A percentile compares a stretch with the other conserved stretches of the same genome.
Conservation (phyloP, 2,888 invertebrate species). For the Chesias legatella region DNA sequence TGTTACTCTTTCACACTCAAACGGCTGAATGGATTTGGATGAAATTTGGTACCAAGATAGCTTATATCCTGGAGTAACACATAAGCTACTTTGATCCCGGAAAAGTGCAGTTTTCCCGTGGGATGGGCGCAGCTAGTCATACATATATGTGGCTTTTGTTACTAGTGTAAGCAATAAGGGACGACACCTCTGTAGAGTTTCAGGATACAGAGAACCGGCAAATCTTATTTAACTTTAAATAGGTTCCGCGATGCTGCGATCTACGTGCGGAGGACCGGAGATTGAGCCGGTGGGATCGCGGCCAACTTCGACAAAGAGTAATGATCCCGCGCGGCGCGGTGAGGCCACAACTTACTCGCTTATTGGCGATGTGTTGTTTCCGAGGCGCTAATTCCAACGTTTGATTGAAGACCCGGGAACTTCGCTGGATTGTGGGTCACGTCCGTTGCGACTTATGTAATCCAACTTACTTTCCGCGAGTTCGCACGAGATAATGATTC, state of each 20-base stretch:
- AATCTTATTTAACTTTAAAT: slow-evolving; percentile 59
- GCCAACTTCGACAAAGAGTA: slow-evolving; percentile 59
- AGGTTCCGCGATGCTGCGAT: slow-evolving; percentile 46
- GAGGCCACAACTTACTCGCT: slow-evolving; percentile 32
- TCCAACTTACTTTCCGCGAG: no score
- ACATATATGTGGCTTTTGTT: no score
- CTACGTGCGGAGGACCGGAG: slow-evolving; percentile 45
- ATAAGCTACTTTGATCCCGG: no score
- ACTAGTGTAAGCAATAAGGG: no score
- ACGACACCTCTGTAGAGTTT: slow-evolving; percentile 1
- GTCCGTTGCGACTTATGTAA: no score
- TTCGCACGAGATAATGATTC: no score
- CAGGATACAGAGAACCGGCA: slow-evolving; percentile 25
- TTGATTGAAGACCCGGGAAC: slow-evolving; percentile 2
- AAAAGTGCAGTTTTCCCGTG: no score
- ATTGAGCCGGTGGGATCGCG: slow-evolving; percentile 45
- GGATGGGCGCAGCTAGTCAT: no score
- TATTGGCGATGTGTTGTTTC: slow-evolving; percentile 10
- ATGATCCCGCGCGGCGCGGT: slow-evolving; percentile 38
- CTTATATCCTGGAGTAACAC: no score
- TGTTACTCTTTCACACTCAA: no score
- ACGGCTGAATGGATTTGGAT: no score
- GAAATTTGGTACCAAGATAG: no score
- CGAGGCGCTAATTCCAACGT: slow-evolving; percentile 6
- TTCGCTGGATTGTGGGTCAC: background rate